phyloP scores from a whole-genome alignment of 2,113 vertebrate genomes.

The Collichthys lucidus region DNA sequence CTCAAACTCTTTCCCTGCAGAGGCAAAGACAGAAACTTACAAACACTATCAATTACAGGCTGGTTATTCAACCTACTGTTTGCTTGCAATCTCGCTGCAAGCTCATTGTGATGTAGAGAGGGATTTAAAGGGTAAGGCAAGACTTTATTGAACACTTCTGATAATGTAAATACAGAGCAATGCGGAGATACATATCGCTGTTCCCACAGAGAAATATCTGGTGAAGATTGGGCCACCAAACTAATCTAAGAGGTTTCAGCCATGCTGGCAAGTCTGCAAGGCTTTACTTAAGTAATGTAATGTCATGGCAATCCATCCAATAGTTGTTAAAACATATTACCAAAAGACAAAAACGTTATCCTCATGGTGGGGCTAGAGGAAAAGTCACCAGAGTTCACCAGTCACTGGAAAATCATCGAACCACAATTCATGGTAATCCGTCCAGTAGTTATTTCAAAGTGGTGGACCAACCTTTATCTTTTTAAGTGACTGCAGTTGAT shows the following conservation, averaged over 20 bases:
- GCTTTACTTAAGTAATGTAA: too few relatives aligned
- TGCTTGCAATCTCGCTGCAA: slow-evolving; percentile 21
- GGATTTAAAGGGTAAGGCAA: slow-evolving; percentile 1
- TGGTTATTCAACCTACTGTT: slow-evolving; percentile 25
- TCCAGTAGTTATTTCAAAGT: background rate
- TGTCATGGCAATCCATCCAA: too few relatives aligned
- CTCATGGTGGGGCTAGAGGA: too few relatives aligned
- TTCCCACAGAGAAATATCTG: too few relatives aligned
- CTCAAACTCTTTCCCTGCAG: slow-evolving; percentile 43
- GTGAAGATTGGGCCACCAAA: too few relatives aligned
- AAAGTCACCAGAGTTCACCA: background rate
- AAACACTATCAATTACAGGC: slow-evolving; percentile 32
- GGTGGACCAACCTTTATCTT: background rate
- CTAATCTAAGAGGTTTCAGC: too few relatives aligned
- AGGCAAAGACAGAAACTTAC: slow-evolving; percentile 27
- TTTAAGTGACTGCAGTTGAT: background rate
- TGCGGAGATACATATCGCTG: too few relatives aligned
- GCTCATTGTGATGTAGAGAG: slow-evolving; percentile 7
- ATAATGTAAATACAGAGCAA: background rate
- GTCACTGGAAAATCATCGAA: background rate
- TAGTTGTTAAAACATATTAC: too few relatives aligned
- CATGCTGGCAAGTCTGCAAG: too few relatives aligned
- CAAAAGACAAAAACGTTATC: too few relatives aligned
- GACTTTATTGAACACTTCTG: background rate
- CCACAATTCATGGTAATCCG: background rate